Conservation (phyloP, 2,113 vertebrate species). For the Coracopsis vasa region DNA sequence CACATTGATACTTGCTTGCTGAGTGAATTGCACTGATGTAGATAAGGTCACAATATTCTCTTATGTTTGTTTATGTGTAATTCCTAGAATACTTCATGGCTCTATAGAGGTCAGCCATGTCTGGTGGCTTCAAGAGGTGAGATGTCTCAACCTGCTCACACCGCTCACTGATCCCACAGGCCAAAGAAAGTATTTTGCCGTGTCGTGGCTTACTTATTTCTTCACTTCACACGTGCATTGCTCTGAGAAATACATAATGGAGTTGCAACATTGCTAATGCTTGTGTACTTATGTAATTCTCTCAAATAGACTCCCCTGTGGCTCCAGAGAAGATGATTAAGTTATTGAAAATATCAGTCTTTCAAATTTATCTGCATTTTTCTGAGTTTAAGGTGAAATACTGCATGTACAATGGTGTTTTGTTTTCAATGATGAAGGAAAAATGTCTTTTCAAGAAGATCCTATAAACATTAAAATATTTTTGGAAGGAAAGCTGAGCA, state of each 20-base stretch:
- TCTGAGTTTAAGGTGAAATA: not conserved
- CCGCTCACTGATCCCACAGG: fast-evolving
- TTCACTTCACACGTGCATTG: not conserved
- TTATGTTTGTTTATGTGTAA: not conserved
- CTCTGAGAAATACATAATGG: not conserved
- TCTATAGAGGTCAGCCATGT: not conserved
- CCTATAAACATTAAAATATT: not conserved
- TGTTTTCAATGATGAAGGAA: not conserved
- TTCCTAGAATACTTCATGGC: not conserved
- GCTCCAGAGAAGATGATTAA: not conserved
- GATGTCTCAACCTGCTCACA: not conserved
- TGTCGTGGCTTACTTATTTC: not conserved
- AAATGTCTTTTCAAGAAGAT: not conserved
- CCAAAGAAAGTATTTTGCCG: not conserved
- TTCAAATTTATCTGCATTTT: not conserved
- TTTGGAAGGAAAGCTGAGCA: not conserved
- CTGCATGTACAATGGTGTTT: not conserved
- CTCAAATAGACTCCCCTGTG: not conserved
- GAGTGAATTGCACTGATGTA: not conserved
- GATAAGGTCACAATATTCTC: fast-evolving
- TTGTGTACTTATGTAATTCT: not conserved
- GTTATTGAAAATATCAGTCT: not conserved
- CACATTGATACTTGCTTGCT: not conserved
- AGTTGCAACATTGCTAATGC: not conserved
- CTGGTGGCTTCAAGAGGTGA: not conserved